Evolutionary conservation across 2,888 invertebrate species (phyloP).

Genomic region (Dysmachus trigonus): DNA sequence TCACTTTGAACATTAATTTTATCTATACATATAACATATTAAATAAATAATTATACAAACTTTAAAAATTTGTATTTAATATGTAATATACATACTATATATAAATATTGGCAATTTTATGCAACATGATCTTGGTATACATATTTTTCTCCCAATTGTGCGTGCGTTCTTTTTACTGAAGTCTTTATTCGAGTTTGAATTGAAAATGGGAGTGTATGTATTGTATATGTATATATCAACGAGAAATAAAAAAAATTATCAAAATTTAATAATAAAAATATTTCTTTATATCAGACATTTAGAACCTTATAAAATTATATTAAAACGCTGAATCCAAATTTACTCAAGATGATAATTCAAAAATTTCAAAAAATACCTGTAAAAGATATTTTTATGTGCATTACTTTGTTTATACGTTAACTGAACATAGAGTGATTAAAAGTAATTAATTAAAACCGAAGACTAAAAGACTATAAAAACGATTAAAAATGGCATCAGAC

Average conservation of each 20-base stretch:
- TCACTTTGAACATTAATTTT: no score
- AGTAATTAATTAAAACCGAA: neutral
- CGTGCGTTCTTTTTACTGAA: neutral
- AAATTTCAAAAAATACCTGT: neutral
- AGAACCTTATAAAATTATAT: neutral
- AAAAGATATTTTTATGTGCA: neutral
- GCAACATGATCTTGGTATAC: neutral
- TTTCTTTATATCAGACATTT: neutral
- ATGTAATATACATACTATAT: neutral
- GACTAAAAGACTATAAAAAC: conserved; percentile 42
- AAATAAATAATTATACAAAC: no score
- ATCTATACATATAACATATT: no score
- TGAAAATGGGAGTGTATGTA: neutral
- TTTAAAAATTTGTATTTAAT: neutral
- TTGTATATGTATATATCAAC: neutral
- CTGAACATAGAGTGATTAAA: neutral
- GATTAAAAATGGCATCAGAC: conserved; percentile 51
- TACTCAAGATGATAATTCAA: neutral
- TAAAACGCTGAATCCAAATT: neutral
- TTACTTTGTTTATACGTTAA: neutral
- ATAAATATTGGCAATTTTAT: conserved; percentile 21
- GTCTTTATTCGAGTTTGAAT: neutral
- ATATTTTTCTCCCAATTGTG: neutral
- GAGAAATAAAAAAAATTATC: neutral
- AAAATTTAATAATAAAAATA: neutral